Percentiles rank a stretch among this genome's conserved stretches.
phyloP scores from a whole-genome alignment of 2,113 vertebrate species.

The Mormyrus iriodes region DNA sequence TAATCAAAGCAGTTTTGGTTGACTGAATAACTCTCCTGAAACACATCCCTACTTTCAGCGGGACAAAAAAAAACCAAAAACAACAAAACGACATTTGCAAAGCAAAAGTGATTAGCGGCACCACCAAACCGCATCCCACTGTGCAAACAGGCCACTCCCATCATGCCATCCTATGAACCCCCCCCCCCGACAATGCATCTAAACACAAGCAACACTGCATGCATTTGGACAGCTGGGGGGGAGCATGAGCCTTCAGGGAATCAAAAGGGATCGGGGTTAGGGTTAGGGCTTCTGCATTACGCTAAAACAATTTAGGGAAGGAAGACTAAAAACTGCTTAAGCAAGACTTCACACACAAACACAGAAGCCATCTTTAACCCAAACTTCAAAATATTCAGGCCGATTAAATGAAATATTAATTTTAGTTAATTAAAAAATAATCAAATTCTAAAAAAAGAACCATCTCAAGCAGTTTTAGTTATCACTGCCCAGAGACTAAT shows the following conservation, averaged over 20 bases:
- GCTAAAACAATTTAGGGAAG: background rate
- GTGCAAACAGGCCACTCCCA: slow-evolving; percentile 63
- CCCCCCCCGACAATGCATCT: slow-evolving; percentile 74
- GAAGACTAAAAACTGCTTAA: slow-evolving; percentile 60
- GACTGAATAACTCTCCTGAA: background rate
- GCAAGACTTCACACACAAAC: slow-evolving; percentile 20
- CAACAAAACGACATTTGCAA: slow-evolving; percentile 21
- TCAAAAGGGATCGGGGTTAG: slow-evolving; percentile 29
- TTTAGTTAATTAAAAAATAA: background rate
- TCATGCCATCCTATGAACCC: slow-evolving; percentile 74
- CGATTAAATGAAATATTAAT: background rate
- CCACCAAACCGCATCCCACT: slow-evolving; percentile 50
- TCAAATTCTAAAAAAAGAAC: background rate
- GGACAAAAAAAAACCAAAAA: slow-evolving; percentile 30
- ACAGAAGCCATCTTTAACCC: background rate
- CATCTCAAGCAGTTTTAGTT: slow-evolving; percentile 62
- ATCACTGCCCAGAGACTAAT: background rate
- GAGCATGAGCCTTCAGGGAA: slow-evolving; percentile 73
- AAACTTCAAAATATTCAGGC: background rate
- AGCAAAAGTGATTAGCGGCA: slow-evolving; percentile 47
- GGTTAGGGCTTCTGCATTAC: slow-evolving; percentile 19
- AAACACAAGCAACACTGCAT: slow-evolving; percentile 95
- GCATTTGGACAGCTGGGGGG: slow-evolving; percentile 76
- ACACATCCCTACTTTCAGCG: slow-evolving; percentile 19
- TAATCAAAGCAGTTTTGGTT: background rate